These are phyloP conservation scores for Drosophila insularis DNA, from an alignment of 1,140 invertebrate species.

Conservation along the genomic window DNA sequence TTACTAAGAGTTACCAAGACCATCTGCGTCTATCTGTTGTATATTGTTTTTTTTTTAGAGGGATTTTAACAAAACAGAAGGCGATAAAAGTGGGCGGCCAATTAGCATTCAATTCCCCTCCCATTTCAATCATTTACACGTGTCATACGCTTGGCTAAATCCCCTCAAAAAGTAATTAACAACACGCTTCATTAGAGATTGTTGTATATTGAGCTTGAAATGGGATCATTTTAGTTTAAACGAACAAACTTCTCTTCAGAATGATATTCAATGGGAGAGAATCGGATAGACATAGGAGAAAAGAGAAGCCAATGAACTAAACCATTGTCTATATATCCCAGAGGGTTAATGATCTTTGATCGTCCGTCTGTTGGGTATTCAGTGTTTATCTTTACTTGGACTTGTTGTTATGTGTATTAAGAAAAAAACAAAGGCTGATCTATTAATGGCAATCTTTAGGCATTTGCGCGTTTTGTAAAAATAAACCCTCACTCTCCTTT, in stretches of 20 bases:
- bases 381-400: constrained; percentile 7
- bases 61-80: background rate
- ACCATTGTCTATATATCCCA: constrained; percentile 2
- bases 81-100: background rate
- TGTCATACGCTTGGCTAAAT: background rate
- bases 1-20: background rate
- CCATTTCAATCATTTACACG: background rate
- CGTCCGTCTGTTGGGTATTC: background rate
- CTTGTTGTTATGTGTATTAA: constrained; percentile 1
- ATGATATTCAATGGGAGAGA: background rate
- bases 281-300: background rate
- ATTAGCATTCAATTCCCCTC: background rate
- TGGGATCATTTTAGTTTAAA: background rate
- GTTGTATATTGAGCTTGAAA: background rate
- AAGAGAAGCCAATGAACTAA: constrained; percentile 3
- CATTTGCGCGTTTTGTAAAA: background rate
- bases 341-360: constrained; percentile 3
- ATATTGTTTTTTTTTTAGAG: background rate
- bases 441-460: background rate
- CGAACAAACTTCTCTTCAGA: background rate
- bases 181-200: background rate
- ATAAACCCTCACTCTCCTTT: background rate
- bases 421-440: background rate
- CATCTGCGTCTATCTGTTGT: background rate
- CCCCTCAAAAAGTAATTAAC: background rate